These are phyloP conservation scores for Drosophila planitibia DNA, from an alignment of 2,888 invertebrate species.

Conservation along the genomic window DNA sequence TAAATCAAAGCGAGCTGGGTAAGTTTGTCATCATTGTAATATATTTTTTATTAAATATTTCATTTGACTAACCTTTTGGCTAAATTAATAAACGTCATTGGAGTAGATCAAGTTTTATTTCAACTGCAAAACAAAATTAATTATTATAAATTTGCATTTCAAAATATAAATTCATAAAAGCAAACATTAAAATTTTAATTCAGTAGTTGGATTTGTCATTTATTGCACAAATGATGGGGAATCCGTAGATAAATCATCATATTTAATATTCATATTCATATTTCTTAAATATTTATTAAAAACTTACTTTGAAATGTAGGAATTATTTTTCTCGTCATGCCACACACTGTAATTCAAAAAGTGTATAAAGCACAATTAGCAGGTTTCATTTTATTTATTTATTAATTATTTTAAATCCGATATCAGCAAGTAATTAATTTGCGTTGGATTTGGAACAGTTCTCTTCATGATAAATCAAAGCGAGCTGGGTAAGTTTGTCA, in stretches of 20 bases:
- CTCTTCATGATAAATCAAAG: slow-evolving; percentile 77
- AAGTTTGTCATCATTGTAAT: slow-evolving; percentile 58
- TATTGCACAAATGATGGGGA: slow-evolving; percentile 12
- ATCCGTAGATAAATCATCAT: slow-evolving; percentile 15
- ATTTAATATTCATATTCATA: not conserved
- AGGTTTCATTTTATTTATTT: not conserved
- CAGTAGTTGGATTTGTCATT: slow-evolving; percentile 8
- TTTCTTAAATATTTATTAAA: not conserved
- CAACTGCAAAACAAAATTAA: not conserved
- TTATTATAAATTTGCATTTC: not conserved
- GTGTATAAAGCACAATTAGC: not conserved
- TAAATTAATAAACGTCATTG: not conserved
- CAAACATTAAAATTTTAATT: not conserved
- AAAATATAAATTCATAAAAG: not conserved
- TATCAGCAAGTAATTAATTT: slow-evolving; percentile 33
- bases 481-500: slow-evolving; percentile 79
- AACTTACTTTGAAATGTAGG: not conserved
- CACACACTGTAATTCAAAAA: not conserved
- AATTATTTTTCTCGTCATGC: not conserved
- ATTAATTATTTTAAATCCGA: not conserved
- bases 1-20: slow-evolving; percentile 81
- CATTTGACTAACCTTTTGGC: not conserved
- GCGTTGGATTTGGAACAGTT: slow-evolving; percentile 68
- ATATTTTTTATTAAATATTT: not conserved
- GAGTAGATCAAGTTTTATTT: not conserved